Base-by-base conservation (phyloP, 2,113 vertebrate species). In the Mastomys coucha region DNA sequence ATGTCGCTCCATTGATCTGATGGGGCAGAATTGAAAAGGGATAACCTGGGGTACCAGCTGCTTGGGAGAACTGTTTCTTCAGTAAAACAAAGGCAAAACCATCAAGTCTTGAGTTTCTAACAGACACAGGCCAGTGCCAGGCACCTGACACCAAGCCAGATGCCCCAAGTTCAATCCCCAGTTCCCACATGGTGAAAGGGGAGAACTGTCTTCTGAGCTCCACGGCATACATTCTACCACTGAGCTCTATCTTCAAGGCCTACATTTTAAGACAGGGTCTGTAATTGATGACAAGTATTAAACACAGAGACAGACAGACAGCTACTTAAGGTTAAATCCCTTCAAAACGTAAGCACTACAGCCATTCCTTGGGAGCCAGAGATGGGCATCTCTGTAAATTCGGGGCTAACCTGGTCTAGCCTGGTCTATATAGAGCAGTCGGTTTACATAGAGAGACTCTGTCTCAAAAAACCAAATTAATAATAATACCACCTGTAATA, bases 341-440 rank as follows among this genome's bases (percentile, higher is more conserved):
- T 77, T 69, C 58, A 86, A 19, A 94, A 93, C 85, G 28, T 88
- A 92, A 94, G 14, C 60, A 20, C 56, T 65, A 24, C 16, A 87
- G 77, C 51, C 33, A 81, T 51, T 20, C n/a, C 20, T 7, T 58
- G 78, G 53, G 53, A 56, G 33, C 51, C 53, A 56, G 51, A 36
- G 51, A 80, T 10, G 22, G 36, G 51, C 19, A n/a, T 56, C 7
- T 78, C 49, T 53, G 49, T n/a, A 36, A 53, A 31, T 53, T 33
- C 31, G 16, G 8, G 49, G 4, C 69, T 80, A 80, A 80, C 31
- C 5, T 24, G 60, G 60, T 63, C 60, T 24, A 63, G 7, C 7
- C 19, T 80, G 17, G 17, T 53, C 19, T 51, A 53, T 24, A 33
- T 2, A 69, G 67, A 13, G 67, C n/a, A n/a, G n/a, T 69, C 19